phyloP scores from a whole-genome alignment of 2,888 invertebrate genomes.

The Slavum lentiscoides region DNA sequence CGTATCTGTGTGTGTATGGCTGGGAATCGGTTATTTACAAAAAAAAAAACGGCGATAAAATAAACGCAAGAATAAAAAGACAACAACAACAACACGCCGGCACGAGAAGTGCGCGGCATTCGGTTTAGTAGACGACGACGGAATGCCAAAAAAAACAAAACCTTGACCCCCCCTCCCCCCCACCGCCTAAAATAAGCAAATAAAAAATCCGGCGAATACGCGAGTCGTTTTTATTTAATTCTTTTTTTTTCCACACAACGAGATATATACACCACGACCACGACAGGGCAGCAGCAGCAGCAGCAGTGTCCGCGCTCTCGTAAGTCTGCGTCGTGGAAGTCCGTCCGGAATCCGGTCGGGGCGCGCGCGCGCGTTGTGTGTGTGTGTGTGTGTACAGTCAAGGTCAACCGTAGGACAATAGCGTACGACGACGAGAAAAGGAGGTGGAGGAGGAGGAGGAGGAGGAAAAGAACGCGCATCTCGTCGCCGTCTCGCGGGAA shows the following conservation, averaged over 20 bases:
- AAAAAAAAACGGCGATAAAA: too few relatives aligned
- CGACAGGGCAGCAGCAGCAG: too few relatives aligned
- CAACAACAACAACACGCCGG: too few relatives aligned
- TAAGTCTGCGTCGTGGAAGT: conserved; percentile 33
- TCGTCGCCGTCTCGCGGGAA: conserved; percentile 46
- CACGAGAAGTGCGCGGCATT: background rate
- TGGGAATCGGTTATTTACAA: too few relatives aligned
- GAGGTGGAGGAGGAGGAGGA: conserved; percentile 11
- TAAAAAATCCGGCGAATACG: background rate
- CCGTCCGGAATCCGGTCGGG: conserved; percentile 53
- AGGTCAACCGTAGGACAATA: conserved; percentile 53
- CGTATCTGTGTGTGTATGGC: too few relatives aligned
- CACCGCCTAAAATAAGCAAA: background rate
- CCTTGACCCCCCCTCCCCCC: conserved; percentile 22
- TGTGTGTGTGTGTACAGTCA: conserved; percentile 26
- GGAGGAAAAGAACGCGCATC: conserved; percentile 52
- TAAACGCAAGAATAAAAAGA: too few relatives aligned
- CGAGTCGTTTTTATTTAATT: background rate
- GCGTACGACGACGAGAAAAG: conserved; percentile 33
- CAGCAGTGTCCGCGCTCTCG: too few relatives aligned
- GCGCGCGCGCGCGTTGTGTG: background rate
- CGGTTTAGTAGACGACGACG: background rate
- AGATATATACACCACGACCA: too few relatives aligned
- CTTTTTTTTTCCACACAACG: background rate
- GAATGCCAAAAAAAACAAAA: conserved; percentile 18